Percentiles rank a stretch among this genome's conserved stretches.
Evolutionary conservation across 2,888 invertebrate species (phyloP).

Genomic region (Boloria selene): DNA sequence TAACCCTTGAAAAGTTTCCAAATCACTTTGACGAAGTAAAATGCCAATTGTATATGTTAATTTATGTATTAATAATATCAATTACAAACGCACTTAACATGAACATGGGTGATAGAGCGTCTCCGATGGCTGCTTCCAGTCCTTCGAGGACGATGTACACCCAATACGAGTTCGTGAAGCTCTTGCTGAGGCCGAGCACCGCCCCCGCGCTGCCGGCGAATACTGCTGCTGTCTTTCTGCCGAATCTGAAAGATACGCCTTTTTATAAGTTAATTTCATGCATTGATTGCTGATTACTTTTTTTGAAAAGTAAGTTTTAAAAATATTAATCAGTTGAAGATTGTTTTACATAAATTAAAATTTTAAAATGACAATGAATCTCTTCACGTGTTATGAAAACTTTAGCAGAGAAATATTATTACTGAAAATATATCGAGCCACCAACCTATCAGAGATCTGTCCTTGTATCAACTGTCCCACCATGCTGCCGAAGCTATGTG

Average conservation of each 20-base stretch:
- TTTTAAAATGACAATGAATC: no score
- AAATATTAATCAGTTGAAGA: no score
- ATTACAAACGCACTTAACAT: slow-evolving; percentile 66
- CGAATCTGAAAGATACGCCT: slow-evolving; percentile 53
- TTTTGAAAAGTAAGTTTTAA: no score
- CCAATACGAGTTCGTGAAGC: slow-evolving; percentile 67
- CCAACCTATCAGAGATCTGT: slow-evolving; percentile 72
- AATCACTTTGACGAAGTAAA: no score
- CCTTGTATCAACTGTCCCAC: slow-evolving; percentile 70
- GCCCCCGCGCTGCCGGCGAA: slow-evolving; percentile 72
- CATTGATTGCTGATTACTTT: neutral
- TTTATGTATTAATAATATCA: neutral
- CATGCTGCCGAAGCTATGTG: slow-evolving; percentile 72
- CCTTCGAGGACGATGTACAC: slow-evolving; percentile 62
- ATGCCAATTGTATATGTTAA: no score
- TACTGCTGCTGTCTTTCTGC: slow-evolving; percentile 72
- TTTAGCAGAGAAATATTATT: no score
- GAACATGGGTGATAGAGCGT: slow-evolving; percentile 73
- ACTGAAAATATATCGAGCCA: no score
- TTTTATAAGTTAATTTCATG: neutral
- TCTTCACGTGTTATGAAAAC: no score
- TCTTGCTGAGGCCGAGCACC: slow-evolving; percentile 65
- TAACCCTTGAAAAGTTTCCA: no score
- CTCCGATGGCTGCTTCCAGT: slow-evolving; percentile 71
- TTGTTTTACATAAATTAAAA: no score